Percentiles rank a stretch among this genome's conserved stretches.
phyloP scores from a whole-genome alignment of 2,113 vertebrate species.

The Oreochromis spilurus region DNA sequence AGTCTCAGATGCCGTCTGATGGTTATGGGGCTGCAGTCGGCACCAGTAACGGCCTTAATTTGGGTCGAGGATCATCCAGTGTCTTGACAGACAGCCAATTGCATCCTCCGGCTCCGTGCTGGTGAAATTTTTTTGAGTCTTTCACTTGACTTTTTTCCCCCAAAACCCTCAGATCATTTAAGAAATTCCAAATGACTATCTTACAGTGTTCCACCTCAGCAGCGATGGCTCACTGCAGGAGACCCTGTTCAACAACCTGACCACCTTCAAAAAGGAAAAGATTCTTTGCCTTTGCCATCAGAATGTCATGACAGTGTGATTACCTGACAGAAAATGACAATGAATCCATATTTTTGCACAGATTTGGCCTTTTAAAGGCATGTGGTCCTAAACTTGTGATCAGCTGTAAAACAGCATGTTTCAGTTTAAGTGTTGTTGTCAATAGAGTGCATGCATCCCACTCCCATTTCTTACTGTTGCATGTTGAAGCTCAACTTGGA shows the following conservation, averaged over 20 bases:
- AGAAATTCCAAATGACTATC: not conserved
- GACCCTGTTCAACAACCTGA: not conserved
- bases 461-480: not conserved
- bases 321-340: not conserved
- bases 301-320: not conserved
- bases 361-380: not conserved
- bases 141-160: fast-evolving
- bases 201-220: not conserved
- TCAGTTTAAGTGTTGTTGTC: not conserved
- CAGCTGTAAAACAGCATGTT: fast-evolving
- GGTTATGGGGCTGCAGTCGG: fast-evolving
- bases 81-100: not conserved
- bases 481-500: fast-evolving
- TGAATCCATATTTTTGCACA: not conserved
- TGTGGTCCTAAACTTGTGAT: not conserved
- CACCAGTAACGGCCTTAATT: fast-evolving
- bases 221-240: not conserved
- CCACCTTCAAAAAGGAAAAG: not conserved
- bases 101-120: not conserved
- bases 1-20: not conserved
- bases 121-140: not conserved
- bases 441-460: not conserved
- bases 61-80: not conserved
- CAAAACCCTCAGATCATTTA: not conserved
- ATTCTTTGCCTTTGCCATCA: not conserved